Conservation (phyloP, 2,797 vertebrate genomes). For the Argentina silus region DNA sequence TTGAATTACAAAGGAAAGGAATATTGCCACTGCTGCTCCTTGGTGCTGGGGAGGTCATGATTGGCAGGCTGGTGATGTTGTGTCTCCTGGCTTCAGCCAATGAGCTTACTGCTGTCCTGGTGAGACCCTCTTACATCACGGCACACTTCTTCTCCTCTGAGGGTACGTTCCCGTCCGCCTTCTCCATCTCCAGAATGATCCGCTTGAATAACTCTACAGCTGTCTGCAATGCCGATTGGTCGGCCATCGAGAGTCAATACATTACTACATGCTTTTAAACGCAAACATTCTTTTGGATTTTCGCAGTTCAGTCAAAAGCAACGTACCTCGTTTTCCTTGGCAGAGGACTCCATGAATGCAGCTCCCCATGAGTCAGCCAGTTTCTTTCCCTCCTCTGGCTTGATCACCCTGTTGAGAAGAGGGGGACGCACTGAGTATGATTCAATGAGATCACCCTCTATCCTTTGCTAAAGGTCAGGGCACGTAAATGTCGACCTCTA, state of each 20-base stretch:
- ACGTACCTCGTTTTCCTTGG: conserved; percentile 87
- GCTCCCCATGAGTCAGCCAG: conserved; percentile 86
- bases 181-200: conserved; percentile 87
- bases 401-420: conserved; percentile 77
- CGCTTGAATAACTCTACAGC: conserved; percentile 85
- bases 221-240: conserved; percentile 64
- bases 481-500: too few species aligned
- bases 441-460: background rate
- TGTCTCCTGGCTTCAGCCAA: conserved; percentile 74
- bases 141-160: conserved; percentile 79
- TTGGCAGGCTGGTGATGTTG: conserved; percentile 72
- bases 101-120: conserved; percentile 64
- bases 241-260: background rate
- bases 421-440: conserved; percentile 6
- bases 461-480: background rate
- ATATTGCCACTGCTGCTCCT: conserved; percentile 58
- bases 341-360: conserved; percentile 87
- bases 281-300: background rate
- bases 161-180: conserved; percentile 79
- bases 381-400: conserved; percentile 86
- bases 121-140: conserved; percentile 75
- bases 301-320: too few species aligned
- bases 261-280: background rate
- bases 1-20: conserved; percentile 50
- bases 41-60: conserved; percentile 60